Evolutionary conservation across 2,888 invertebrate genomes (phyloP).

Genomic region (Chydorus sphaericus): DNA sequence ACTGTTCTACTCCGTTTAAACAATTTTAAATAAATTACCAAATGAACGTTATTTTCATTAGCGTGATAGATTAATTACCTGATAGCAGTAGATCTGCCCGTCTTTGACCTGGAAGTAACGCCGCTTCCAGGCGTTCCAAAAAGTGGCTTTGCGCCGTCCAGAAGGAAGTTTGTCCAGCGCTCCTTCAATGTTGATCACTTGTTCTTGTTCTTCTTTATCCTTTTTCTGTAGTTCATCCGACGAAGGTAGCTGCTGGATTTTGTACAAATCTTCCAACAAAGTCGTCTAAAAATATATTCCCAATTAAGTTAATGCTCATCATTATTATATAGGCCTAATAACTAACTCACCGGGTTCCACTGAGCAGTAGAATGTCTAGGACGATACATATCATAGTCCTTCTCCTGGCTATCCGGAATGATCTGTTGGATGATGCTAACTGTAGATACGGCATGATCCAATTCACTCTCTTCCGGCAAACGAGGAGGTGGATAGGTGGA

Average conservation of each 20-base stretch:
- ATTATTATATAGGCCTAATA: neutral
- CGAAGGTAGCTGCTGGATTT: conserved; percentile 2
- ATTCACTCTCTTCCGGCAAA: neutral
- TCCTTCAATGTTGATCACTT: conserved; percentile 34
- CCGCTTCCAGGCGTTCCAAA: conserved; percentile 41
- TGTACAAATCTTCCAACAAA: conserved; percentile 12
- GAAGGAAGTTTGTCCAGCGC: conserved; percentile 37
- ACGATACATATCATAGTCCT: conserved; percentile 19
- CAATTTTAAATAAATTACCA: neutral
- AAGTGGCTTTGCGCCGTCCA: conserved; percentile 36
- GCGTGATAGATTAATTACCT: conserved; percentile 26
- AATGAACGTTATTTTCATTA: neutral
- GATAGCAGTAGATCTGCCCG: conserved; percentile 37
- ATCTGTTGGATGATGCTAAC: conserved; percentile 8
- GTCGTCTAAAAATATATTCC: conserved; percentile 14
- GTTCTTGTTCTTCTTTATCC: neutral
- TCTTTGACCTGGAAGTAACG: conserved; percentile 37
- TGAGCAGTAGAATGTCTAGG: conserved; percentile 19
- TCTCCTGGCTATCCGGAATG: conserved; percentile 21
- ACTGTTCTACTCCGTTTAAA: conserved; percentile 25
- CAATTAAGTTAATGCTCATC: neutral
- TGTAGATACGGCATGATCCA: neutral
- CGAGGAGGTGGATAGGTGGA: neutral
- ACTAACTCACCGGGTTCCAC: conserved; percentile 23
- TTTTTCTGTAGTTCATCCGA: conserved; percentile 11